These are phyloP conservation scores for Arctocebus calabarensis DNA, from an alignment of 2,797 vertebrate species.

Conservation along the genomic window DNA sequence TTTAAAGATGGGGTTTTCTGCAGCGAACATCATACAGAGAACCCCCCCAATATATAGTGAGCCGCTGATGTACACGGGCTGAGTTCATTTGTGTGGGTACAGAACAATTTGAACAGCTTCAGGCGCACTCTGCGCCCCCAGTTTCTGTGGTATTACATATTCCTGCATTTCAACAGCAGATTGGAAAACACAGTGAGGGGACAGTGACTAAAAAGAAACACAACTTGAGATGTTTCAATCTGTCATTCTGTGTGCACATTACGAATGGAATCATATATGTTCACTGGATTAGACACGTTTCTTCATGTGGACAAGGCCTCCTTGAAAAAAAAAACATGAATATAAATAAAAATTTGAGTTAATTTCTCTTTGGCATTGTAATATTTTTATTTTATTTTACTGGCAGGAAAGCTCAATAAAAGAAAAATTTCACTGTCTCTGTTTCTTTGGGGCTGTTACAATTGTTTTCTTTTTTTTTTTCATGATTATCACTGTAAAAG, in stretches of 20 bases:
- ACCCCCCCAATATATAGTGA: not conserved
- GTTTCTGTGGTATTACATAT: not conserved
- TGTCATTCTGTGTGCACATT: not conserved
- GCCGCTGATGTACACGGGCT: not conserved
- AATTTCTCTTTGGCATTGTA: not conserved
- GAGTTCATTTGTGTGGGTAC: not conserved
- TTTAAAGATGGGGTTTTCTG: constrained; percentile 14
- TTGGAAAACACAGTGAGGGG: not conserved
- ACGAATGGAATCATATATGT: not conserved
- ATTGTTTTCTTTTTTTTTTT: constrained; percentile 25
- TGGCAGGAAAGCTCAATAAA: constrained; percentile 42
- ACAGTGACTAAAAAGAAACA: not conserved
- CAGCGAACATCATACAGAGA: not conserved
- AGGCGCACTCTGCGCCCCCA: not conserved
- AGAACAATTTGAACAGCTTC: not conserved
- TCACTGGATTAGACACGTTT: not conserved
- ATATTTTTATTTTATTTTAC: constrained; percentile 40
- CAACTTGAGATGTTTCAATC: not conserved
- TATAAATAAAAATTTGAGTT: constrained; percentile 23
- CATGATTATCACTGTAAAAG: constrained; percentile 2
- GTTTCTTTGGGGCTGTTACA: not conserved
- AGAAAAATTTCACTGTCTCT: not conserved
- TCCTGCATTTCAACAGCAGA: not conserved
- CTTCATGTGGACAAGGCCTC: not conserved
- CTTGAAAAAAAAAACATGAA: constrained; percentile 8